Base-by-base conservation (phyloP, 1,140 invertebrate genomes). In the Rhagoletis pomonella region DNA sequence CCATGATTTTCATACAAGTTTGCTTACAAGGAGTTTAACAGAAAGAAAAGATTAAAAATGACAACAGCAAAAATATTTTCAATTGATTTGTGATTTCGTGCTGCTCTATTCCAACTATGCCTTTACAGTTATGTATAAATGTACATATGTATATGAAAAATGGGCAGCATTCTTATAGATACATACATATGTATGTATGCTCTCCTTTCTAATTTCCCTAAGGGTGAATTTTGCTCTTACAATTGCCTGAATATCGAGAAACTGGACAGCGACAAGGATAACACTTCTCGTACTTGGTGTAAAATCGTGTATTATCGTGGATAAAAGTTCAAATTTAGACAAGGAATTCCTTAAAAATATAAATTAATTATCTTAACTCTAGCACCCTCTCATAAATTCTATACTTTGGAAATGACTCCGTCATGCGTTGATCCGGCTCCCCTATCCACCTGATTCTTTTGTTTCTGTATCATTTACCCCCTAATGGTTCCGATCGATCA, bases 21-120 rank as follows among this genome's bases (percentile, higher is more conserved):
- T n/a, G 47, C 73, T 81, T 81, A 55, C 44, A 58, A 81, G 47
- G 44, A 86, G 44, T 65, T 47, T 60, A 65, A 17, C 42, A 29
- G 1, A 39, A 55, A 85, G 42, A n/a, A 9, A 55, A 62, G 84
- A 62, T 86, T 86, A 62, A 62, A 64, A 86, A 65, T 62, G 73
- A 81, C 44, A 87, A 87, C 12, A 64, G 55, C 86, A 87, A 88
- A 88, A 73, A 88, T 88, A 88, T 87, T 85, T 88, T 89, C 87
- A 87, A 88, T 88, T 88, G 89, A 89, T 89, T 89, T 89, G 89
- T 88, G 89, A 89, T 88, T 88, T 88, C 87, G 62, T 87, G 87
- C 87, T 86, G 88, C 89, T 89, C 90, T 90, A 90, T 90, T 90
- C 89, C 89, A 89, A 89, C 89, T 64, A 59, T 86, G 12, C 50